These are phyloP conservation scores for Turdus rufiventris DNA, from an alignment of 2,113 vertebrate genomes.

Conservation along the genomic window DNA sequence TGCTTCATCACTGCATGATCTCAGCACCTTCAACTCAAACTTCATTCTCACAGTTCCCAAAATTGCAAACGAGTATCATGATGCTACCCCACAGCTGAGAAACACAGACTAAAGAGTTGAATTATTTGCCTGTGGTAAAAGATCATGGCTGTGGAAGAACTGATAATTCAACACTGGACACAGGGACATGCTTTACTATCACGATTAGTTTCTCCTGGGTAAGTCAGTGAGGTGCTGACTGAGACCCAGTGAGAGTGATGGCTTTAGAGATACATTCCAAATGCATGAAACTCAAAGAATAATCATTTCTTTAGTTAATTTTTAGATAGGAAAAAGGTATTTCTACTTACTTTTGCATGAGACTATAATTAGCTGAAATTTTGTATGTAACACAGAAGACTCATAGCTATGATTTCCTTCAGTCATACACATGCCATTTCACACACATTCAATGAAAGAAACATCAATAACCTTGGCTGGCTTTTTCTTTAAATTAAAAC, in stretches of 20 bases:
- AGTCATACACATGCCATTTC: neutral
- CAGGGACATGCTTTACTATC: neutral
- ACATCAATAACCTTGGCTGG: neutral
- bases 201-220: neutral
- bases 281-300: neutral
- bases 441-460: neutral
- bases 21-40: neutral
- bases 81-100: neutral
- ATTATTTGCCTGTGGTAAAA: neutral
- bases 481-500: constrained; percentile 3
- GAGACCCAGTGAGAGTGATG: neutral
- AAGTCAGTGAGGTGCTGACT: neutral
- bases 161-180: neutral
- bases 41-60: neutral
- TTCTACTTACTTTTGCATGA: neutral
- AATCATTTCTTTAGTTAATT: neutral
- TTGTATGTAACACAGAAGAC: neutral
- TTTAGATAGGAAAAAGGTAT: neutral
- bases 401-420: neutral
- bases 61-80: neutral
- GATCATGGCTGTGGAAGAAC: neutral
- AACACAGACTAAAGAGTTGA: neutral
- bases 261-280: neutral
- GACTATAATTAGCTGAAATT: neutral
- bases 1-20: neutral